A percentile compares a stretch with the other conserved stretches of the same genome.
These are phyloP conservation scores for Polypterus bichir DNA, from an alignment of 2,113 vertebrate genomes.

Conservation along the genomic window DNA sequence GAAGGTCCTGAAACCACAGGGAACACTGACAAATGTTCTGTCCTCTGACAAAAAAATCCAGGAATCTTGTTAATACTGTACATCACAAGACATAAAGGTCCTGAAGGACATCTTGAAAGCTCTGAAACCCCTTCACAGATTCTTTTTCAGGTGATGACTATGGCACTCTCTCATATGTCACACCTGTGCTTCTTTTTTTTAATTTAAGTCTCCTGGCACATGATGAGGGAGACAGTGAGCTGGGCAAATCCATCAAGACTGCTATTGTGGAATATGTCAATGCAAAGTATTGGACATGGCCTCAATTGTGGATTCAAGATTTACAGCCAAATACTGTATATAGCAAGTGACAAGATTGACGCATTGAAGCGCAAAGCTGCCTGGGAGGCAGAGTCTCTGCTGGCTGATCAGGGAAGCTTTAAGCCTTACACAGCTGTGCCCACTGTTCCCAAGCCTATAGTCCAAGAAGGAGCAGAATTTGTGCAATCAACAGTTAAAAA, in stretches of 20 bases:
- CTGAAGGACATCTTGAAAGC: background rate
- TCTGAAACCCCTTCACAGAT: constrained; percentile 3
- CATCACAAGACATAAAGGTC: too few relatives aligned
- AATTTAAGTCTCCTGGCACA: constrained; percentile 14
- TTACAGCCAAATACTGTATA: constrained; percentile 16
- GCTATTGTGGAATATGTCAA: constrained; percentile 12
- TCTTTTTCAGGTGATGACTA: too few relatives aligned
- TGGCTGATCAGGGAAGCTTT: too few relatives aligned
- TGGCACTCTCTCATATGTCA: too few relatives aligned
- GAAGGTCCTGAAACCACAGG: constrained; percentile 5
- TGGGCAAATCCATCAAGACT: constrained; percentile 16
- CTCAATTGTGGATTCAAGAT: constrained; percentile 17
- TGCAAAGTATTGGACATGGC: constrained; percentile 17
- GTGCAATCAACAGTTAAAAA: constrained; percentile 10
- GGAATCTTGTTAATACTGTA: background rate
- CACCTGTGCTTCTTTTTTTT: background rate
- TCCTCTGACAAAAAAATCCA: constrained; percentile 16
- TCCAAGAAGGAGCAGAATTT: constrained; percentile 3
- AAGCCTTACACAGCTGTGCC: too few relatives aligned
- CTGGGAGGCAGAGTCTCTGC: background rate
- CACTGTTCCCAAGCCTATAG: too few relatives aligned
- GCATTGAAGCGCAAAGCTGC: constrained; percentile 13
- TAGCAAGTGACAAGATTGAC: constrained; percentile 15
- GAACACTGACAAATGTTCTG: background rate
- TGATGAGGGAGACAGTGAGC: constrained; percentile 11